Percentiles rank a stretch among this genome's conserved stretches.
Evolutionary conservation across 1,140 invertebrate species (phyloP).

Genomic region (Littorina saxatilis): DNA sequence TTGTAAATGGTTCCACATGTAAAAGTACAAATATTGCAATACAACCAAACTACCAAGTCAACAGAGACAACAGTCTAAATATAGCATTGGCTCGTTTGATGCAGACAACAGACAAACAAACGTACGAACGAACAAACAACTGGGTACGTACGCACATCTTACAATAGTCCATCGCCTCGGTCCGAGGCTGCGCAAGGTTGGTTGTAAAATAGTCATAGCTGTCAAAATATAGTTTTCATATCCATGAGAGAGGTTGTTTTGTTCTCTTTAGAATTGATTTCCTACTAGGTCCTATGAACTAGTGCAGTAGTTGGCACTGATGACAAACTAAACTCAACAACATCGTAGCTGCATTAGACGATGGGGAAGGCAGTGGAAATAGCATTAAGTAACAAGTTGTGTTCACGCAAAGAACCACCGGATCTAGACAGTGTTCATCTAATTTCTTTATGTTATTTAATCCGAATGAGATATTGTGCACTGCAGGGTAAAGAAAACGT

Average conservation of each 20-base stretch:
- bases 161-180: constrained; percentile 9
- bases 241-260: constrained; percentile 19
- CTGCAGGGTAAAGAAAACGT: neutral
- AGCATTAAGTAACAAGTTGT: constrained; percentile 14
- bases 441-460: neutral
- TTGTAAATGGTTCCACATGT: constrained; percentile 29
- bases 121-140: constrained; percentile 33
- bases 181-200: constrained; percentile 23
- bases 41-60: constrained; percentile 36
- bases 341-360: constrained; percentile 25
- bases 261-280: neutral
- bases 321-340: constrained; percentile 9
- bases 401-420: constrained; percentile 16
- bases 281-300: neutral
- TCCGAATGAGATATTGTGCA: neutral
- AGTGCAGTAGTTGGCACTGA: constrained; percentile 3
- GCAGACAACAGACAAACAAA: constrained; percentile 40
- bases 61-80: constrained; percentile 68
- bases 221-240: constrained; percentile 29
- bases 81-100: constrained; percentile 40
- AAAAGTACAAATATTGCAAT: constrained; percentile 30
- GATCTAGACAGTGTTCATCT: neutral
- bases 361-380: constrained; percentile 28
- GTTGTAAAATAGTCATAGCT: constrained; percentile 27
- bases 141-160: constrained; percentile 8